A percentile compares a stretch with the other conserved stretches of the same genome.
Conservation (phyloP, 2,888 invertebrate species). For the Lymantria dispar region DNA sequence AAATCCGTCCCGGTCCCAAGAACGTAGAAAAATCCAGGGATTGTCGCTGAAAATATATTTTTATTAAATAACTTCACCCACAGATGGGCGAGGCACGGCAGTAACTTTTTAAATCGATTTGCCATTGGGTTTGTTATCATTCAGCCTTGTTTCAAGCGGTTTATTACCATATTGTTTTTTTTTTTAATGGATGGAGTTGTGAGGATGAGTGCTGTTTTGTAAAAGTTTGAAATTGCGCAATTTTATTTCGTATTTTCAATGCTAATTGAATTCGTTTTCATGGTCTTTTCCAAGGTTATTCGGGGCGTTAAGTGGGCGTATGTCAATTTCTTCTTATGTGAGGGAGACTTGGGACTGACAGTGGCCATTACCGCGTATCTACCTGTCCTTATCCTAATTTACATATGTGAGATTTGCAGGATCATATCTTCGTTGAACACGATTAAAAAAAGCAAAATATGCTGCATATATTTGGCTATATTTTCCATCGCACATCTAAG, state of each 20-base stretch:
- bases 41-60: slow-evolving; percentile 54
- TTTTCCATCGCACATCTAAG: no score
- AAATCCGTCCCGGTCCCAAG: slow-evolving; percentile 33
- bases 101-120: slow-evolving; percentile 50
- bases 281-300: not conserved
- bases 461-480: no score
- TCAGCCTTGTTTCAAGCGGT: slow-evolving; percentile 13
- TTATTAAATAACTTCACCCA: slow-evolving; percentile 62
- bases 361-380: not conserved
- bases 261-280: not conserved
- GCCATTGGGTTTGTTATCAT: slow-evolving; percentile 21
- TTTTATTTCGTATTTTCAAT: not conserved
- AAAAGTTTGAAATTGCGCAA: not conserved
- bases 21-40: slow-evolving; percentile 45
- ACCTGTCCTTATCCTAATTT: no score
- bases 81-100: slow-evolving; percentile 42
- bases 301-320: not conserved
- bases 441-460: no score
- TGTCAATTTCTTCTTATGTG: not conserved
- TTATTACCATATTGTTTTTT: slow-evolving; percentile 14
- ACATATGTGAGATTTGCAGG: no score
- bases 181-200: slow-evolving; percentile 13
- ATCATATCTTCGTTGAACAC: no score
- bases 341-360: not conserved
- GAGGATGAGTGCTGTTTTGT: not conserved